Conservation (phyloP, 2,797 vertebrate species). For the Natrix natrix region DNA sequence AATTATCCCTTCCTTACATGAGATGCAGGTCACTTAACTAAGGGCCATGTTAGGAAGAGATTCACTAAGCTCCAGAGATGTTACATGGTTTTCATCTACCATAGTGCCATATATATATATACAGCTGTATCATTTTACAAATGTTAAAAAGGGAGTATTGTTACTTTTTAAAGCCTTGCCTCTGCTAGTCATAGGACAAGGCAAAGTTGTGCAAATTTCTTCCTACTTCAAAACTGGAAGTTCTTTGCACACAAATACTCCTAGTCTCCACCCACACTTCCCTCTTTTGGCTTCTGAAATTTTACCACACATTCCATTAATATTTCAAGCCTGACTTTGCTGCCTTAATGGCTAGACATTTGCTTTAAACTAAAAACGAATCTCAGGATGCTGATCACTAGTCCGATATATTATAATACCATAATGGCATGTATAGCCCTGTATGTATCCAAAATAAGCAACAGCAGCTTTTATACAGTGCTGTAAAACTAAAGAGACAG, state of each 20-base stretch:
- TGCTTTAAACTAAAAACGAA: background rate
- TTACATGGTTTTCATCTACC: slow-evolving; percentile 14
- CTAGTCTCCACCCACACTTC: background rate
- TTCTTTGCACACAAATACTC: background rate
- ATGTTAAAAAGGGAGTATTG: background rate
- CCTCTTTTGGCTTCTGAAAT: background rate
- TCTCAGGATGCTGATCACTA: background rate
- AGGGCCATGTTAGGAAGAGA: background rate
- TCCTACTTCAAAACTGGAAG: background rate
- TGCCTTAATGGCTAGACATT: background rate
- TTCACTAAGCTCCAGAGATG: slow-evolving; percentile 1
- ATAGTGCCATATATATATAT: background rate
- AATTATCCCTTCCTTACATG: background rate
- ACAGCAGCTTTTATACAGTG: background rate
- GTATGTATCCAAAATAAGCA: background rate
- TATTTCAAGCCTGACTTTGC: background rate
- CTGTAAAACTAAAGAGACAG: background rate
- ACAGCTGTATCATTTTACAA: background rate
- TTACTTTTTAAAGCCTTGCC: background rate
- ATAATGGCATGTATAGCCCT: background rate
- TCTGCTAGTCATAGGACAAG: background rate
- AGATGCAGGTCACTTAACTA: background rate
- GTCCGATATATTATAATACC: background rate
- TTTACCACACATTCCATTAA: background rate
- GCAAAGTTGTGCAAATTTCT: background rate